phyloP scores from a whole-genome alignment of 2,113 vertebrate genomes.

The Balaenoptera acutorostrata region DNA sequence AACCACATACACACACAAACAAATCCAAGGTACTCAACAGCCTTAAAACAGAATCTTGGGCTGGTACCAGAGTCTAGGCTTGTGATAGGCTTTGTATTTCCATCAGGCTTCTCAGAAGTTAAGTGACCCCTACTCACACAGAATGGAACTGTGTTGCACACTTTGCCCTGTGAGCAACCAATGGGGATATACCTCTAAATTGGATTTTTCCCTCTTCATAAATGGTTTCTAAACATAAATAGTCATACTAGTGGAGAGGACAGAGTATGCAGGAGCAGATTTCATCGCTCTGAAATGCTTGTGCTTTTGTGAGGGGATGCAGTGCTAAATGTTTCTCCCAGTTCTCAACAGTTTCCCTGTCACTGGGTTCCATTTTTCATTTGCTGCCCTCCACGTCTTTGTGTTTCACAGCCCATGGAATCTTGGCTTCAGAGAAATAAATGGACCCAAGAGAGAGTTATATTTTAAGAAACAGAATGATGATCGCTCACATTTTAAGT shows the following conservation, averaged over 20 bases:
- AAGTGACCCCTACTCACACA: neutral
- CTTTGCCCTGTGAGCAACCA: neutral
- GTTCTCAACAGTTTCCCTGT: neutral
- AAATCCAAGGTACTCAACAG: conserved; percentile 5
- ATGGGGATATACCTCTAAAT: neutral
- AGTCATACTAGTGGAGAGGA: neutral
- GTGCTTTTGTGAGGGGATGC: neutral
- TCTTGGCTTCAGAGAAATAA: conserved; percentile 67
- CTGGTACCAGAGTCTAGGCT: neutral
- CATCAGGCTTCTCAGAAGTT: neutral
- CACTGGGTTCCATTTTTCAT: conserved; percentile 46
- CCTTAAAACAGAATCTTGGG: neutral
- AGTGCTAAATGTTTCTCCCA: neutral
- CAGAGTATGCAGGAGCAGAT: neutral
- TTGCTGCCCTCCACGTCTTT: conserved; percentile 11
- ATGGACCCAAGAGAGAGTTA: conserved; percentile 60
- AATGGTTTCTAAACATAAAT: conserved; percentile 15
- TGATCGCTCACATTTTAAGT: conserved; percentile 63
- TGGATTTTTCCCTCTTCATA: neutral
- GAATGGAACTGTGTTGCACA: neutral
- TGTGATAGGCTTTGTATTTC: conserved; percentile 1
- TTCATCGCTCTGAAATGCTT: neutral
- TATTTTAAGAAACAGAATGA: conserved; percentile 69
- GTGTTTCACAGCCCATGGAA: conserved; percentile 56
- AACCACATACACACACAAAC: neutral